Percentiles rank a stretch among this genome's conserved stretches.
These are phyloP conservation scores for Homarus americanus DNA, from an alignment of 1,140 invertebrate genomes.

Conservation along the genomic window DNA sequence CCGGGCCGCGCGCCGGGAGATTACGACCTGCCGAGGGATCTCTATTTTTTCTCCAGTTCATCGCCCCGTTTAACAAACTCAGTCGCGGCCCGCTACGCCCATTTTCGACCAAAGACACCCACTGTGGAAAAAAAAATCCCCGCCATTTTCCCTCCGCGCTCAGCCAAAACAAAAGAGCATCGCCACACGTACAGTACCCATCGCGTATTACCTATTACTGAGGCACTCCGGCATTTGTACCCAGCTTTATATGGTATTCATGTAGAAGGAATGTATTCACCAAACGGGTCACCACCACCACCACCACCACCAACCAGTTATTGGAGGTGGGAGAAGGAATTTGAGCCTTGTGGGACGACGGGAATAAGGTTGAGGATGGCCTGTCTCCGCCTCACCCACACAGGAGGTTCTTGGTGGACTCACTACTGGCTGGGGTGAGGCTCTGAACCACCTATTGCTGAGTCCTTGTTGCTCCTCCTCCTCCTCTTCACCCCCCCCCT, in stretches of 20 bases:
- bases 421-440: neutral
- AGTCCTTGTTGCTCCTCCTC: too few species aligned
- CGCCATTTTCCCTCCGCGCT: neutral
- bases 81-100: neutral
- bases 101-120: neutral
- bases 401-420: neutral
- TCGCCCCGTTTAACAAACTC: conserved; percentile 13
- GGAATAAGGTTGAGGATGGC: neutral
- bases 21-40: neutral
- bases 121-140: neutral
- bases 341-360: neutral
- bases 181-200: neutral
- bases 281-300: conserved; percentile 53
- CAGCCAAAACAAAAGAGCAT: neutral
- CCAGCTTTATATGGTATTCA: conserved; percentile 59
- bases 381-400: neutral
- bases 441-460: neutral
- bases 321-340: neutral
- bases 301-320: conserved; percentile 20
- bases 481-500: neutral
- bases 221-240: conserved; percentile 36
- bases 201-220: conserved; percentile 22
- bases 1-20: neutral
- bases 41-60: neutral
- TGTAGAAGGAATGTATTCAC: conserved; percentile 56